Conservation (phyloP, 1,140 invertebrate species). For the Trichomalopsis sarcophagae region DNA sequence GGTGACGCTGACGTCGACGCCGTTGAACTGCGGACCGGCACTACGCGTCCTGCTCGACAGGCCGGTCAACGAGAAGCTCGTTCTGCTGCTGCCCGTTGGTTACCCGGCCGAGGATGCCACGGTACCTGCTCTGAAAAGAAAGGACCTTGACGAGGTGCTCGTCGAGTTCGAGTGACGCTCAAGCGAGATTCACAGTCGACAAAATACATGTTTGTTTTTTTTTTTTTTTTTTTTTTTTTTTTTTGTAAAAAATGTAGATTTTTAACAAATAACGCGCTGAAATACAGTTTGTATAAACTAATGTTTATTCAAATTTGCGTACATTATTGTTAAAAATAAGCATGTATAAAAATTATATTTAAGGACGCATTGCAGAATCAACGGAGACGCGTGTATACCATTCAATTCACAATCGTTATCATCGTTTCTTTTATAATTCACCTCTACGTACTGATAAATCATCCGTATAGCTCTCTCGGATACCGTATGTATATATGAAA, state of each 20-base stretch:
- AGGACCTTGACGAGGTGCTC: conserved; percentile 84
- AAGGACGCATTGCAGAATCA: conserved; percentile 50
- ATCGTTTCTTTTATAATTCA: conserved; percentile 16
- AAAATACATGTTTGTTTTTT: too few species aligned
- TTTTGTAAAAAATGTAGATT: too few species aligned
- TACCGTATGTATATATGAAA: background rate
- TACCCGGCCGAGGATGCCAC: conserved; percentile 85
- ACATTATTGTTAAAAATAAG: conserved; percentile 70
- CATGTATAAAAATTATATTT: conserved; percentile 66
- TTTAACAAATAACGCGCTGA: background rate
- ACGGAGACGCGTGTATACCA: conserved; percentile 41
- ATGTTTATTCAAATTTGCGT: conserved; percentile 70
- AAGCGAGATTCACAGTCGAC: conserved; percentile 40
- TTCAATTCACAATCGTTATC: conserved; percentile 32
- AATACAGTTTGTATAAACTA: conserved; percentile 65
- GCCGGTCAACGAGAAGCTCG: conserved; percentile 87
- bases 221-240: too few species aligned
- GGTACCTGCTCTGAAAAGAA: conserved; percentile 86
- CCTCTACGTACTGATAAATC: background rate
- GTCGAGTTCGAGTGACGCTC: conserved; percentile 71
- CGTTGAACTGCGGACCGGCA: conserved; percentile 89
- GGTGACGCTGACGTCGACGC: conserved; percentile 90
- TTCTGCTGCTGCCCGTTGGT: conserved; percentile 88
- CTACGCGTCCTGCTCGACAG: conserved; percentile 83
- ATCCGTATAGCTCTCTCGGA: background rate